Evolutionary conservation across 1,140 invertebrate genomes (phyloP), one percentile per base, ranked within the genome.

Genomic region (Anastrepha obliqua): DNA sequence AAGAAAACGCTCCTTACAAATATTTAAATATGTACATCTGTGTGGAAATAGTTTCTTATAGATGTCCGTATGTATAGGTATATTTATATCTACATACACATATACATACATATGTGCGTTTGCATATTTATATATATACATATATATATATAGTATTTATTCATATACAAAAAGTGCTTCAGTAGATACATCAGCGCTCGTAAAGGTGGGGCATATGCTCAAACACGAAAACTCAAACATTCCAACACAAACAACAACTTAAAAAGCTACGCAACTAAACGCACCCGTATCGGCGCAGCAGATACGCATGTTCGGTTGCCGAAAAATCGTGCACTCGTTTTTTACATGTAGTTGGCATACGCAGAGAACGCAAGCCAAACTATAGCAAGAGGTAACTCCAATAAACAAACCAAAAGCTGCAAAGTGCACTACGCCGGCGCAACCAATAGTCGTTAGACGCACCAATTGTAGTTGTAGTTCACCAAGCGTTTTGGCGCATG

Each of bases 291-390:
- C 74, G 47, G 74, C 47, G 74, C 74, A 55, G 47, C 74, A 81
- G 47, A 44, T 81, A 81, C 44, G 47, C 74, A 81, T 81, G 47
- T 20, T 81, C 74, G n/a, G 74, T 81, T 81, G 74, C 74, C 74
- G 47, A 81, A 81, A 78, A 81, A 81, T 81, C 74, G 47, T 81
- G 74, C 74, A 81, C 74, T 81, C 74, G 74, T 81, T 81, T 67
- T 29, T 29, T 20, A 20, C n/a, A 39, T n/a, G 5, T 64, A 29
- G 29, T 29, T 29, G 29, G 29, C 29, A 29, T 29, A 29, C 29
- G 47, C 47, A 81, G 74, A 81, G 74, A 81, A 81, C 74, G 44
- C 39, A 74, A 74, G 39, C 42, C 67, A 74, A 74, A 74, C 11
- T 74, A 39, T 74, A 74, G 42, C 67, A 74, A 74, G 39, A 39